Evolutionary conservation across 2,113 vertebrate genomes (phyloP).

Genomic region (Pipa parva): DNA sequence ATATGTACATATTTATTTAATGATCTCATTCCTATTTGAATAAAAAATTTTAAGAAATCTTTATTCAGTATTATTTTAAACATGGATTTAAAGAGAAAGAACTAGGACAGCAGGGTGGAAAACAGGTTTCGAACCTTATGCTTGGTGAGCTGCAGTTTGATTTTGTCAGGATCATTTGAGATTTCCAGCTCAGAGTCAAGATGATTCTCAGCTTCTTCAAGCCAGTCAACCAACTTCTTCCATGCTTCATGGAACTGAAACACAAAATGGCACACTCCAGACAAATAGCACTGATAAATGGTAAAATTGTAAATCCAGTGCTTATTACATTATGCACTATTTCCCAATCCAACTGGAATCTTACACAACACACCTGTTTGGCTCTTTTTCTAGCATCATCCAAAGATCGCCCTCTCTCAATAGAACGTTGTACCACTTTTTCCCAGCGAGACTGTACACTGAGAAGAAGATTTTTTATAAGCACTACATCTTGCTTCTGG

Average conservation of each 20-base stretch:
- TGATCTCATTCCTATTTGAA: too few relatives aligned
- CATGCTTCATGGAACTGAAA: constrained; percentile 93
- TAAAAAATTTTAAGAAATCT: too few relatives aligned
- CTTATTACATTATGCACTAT: too few relatives aligned
- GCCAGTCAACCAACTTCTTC: constrained; percentile 94
- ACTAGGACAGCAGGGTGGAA: not conserved
- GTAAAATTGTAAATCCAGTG: not conserved
- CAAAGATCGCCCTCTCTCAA: constrained; percentile 87
- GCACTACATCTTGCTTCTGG: constrained; percentile 93
- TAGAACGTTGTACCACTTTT: constrained; percentile 92
- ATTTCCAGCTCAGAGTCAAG: constrained; percentile 95
- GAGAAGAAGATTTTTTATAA: constrained; percentile 95
- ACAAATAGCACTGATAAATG: not conserved
- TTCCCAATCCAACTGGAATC: too few relatives aligned
- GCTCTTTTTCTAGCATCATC: constrained; percentile 93
- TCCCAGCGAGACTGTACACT: constrained; percentile 98
- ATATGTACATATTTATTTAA: too few relatives aligned
- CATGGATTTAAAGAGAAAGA: too few relatives aligned
- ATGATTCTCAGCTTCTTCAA: constrained; percentile 92
- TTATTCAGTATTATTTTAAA: too few relatives aligned
- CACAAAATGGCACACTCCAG: not conserved
- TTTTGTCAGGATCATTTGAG: constrained; percentile 97
- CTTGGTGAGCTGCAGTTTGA: constrained; percentile 91
- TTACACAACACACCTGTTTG: constrained; percentile 78
- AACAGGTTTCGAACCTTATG: constrained; percentile 80